Conservation (phyloP, 2,797 vertebrate species). For the Rhinichthys osculus region DNA sequence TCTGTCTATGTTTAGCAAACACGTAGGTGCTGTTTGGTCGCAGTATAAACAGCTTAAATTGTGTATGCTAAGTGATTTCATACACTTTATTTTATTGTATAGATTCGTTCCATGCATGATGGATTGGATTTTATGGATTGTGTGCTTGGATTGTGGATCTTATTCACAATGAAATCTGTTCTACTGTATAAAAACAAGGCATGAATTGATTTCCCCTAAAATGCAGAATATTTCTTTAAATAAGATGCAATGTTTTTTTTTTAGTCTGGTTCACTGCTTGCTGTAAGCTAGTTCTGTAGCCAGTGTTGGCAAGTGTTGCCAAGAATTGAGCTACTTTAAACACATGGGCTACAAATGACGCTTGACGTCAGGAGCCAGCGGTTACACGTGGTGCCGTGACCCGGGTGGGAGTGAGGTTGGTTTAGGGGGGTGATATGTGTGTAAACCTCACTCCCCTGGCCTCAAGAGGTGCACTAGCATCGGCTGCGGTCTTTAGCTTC, state of each 20-base stretch:
- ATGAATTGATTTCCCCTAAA: not conserved
- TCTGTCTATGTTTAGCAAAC: slow-evolving; percentile 60
- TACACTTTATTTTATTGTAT: not conserved
- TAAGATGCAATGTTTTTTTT: not conserved
- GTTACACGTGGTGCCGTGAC: too few relatives aligned
- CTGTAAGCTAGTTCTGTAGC: not conserved
- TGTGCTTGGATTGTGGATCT: not conserved
- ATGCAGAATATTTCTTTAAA: not conserved
- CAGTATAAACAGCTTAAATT: slow-evolving; percentile 58
- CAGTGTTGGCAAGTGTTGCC: not conserved
- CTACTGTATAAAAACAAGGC: not conserved
- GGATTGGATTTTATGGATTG: not conserved
- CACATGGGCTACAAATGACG: too few relatives aligned
- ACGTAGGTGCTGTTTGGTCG: slow-evolving; percentile 61
- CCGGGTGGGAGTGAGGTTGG: too few relatives aligned
- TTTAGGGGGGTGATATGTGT: too few relatives aligned
- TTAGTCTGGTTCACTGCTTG: not conserved
- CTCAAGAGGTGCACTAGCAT: too few relatives aligned
- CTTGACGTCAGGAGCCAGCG: too few relatives aligned
- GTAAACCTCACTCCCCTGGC: too few relatives aligned
- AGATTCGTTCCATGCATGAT: not conserved
- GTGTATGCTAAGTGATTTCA: slow-evolving; percentile 44
- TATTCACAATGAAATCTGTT: not conserved
- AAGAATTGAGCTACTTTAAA: too few relatives aligned
- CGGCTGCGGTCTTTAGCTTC: too few relatives aligned